These are phyloP conservation scores for Physeter macrocephalus DNA, from an alignment of 2,113 vertebrate species.

Conservation along the genomic window DNA sequence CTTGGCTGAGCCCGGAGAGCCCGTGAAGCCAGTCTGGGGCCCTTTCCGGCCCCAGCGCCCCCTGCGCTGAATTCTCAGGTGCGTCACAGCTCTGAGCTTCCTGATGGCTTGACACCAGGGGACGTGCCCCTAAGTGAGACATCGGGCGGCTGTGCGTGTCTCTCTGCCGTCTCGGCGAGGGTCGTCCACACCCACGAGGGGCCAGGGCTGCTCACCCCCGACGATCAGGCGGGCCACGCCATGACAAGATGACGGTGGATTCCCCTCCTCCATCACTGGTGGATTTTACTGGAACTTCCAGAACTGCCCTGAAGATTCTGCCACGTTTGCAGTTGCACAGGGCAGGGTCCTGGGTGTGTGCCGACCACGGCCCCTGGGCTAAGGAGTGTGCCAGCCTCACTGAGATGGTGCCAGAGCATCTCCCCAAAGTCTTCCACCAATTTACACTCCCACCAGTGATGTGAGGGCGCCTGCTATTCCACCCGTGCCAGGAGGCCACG, in stretches of 20 bases:
- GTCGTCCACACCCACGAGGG: background rate
- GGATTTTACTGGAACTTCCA: background rate
- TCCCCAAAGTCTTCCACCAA: background rate
- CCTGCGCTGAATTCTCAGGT: background rate
- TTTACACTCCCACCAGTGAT: background rate
- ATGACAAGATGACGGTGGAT: fast-evolving
- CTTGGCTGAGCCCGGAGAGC: background rate
- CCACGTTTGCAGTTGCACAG: fast-evolving
- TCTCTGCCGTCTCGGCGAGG: fast-evolving
- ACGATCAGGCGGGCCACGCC: background rate
- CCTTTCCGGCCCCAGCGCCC: background rate
- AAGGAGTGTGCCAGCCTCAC: background rate
- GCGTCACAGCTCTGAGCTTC: background rate
- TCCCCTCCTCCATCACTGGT: fast-evolving
- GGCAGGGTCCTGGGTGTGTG: fast-evolving
- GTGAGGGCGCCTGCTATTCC: too few species aligned
- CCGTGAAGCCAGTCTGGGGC: fast-evolving
- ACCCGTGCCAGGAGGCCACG: background rate
- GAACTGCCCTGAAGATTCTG: background rate
- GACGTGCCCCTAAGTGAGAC: fast-evolving
- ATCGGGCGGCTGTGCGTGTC: fast-evolving
- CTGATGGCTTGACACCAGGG: fast-evolving
- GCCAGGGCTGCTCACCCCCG: background rate
- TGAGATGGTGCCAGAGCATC: too few species aligned
- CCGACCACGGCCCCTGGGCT: too few species aligned